These are phyloP conservation scores for Vimba vimba DNA, from an alignment of 2,113 vertebrate species.

Conservation along the genomic window DNA sequence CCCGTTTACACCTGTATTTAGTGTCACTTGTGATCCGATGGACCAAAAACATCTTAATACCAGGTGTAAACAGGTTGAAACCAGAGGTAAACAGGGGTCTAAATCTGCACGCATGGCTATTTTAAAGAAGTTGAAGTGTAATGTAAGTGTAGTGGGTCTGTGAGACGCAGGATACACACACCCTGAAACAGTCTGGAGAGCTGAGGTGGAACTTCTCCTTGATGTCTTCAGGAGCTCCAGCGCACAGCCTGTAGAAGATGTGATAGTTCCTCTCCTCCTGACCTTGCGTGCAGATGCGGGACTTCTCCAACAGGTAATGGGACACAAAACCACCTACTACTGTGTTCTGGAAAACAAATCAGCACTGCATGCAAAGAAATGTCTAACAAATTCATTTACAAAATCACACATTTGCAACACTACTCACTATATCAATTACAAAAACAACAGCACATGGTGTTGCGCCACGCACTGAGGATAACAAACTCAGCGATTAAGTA, in stretches of 20 bases:
- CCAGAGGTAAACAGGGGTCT: too few species aligned
- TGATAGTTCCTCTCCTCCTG: constrained; percentile 98
- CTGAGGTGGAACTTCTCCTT: constrained; percentile 87
- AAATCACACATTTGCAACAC: not conserved
- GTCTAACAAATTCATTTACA: not conserved
- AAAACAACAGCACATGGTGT: not conserved
- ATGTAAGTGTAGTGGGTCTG: not conserved
- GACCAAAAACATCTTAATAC: too few species aligned
- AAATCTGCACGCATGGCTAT: not conserved
- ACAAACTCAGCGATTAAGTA: not conserved
- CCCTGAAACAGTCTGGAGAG: constrained; percentile 93
- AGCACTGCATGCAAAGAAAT: not conserved
- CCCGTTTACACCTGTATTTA: too few species aligned
- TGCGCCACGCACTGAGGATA: not conserved
- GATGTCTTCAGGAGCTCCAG: constrained; percentile 93
- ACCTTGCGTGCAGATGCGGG: constrained; percentile 94
- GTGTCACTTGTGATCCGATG: too few species aligned
- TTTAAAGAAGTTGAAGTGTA: not conserved
- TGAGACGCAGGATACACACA: constrained; percentile 67
- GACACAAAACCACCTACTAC: constrained; percentile 98
- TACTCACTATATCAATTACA: not conserved
- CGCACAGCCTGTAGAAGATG: constrained; percentile 96
- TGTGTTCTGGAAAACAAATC: constrained; percentile 77
- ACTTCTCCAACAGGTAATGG: constrained; percentile 98
- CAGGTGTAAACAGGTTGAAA: too few species aligned